These are phyloP conservation scores for Argyresthia albistria DNA, from an alignment of 2,888 invertebrate species.

Conservation along the genomic window DNA sequence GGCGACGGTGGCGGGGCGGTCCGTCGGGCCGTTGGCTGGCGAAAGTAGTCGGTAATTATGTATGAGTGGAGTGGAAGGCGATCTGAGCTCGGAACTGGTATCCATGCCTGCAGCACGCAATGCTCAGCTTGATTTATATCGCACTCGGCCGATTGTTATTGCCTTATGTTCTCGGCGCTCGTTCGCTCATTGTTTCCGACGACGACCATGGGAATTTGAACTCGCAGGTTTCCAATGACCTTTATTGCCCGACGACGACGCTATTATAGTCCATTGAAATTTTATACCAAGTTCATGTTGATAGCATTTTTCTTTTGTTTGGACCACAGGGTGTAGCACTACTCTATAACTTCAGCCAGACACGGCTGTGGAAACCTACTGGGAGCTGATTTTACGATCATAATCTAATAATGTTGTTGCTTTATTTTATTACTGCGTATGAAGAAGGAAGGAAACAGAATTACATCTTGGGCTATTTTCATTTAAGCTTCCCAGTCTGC, in stretches of 20 bases:
- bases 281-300: constrained; percentile 34
- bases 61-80: constrained; percentile 49
- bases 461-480: too few relatives aligned
- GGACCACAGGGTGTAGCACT: too few relatives aligned
- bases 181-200: constrained; percentile 56
- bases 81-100: constrained; percentile 46
- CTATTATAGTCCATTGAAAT: constrained; percentile 19
- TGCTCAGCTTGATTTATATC: constrained; percentile 66
- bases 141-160: constrained; percentile 61
- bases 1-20: constrained; percentile 57
- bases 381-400: too few relatives aligned
- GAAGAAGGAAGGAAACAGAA: background rate
- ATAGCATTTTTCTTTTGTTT: constrained; percentile 1
- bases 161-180: constrained; percentile 47
- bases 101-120: constrained; percentile 64
- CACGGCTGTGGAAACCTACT: too few relatives aligned
- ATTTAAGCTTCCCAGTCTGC: too few relatives aligned
- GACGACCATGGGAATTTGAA: constrained; percentile 49
- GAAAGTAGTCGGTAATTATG: constrained; percentile 69
- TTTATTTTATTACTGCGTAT: background rate
- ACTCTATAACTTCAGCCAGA: too few relatives aligned
- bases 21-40: constrained; percentile 44
- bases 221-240: constrained; percentile 40
- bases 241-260: constrained; percentile 20
- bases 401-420: background rate